Evolutionary conservation across 1,140 invertebrate genomes (phyloP).

Genomic region (Callitettix versicolor): DNA sequence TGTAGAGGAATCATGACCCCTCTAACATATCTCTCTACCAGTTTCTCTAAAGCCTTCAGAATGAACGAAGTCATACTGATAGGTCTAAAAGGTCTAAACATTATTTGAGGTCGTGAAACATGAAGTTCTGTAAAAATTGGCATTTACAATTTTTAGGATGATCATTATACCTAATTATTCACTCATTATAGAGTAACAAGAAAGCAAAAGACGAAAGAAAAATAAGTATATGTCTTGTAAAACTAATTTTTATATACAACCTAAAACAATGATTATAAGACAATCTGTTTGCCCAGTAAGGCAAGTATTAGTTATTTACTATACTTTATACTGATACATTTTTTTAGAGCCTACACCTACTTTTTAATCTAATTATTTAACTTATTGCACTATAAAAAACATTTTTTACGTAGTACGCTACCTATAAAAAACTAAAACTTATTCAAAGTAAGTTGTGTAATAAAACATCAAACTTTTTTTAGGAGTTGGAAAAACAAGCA

Average conservation of each 20-base stretch:
- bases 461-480: too few species aligned
- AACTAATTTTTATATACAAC: background rate
- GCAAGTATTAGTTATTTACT: background rate
- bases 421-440: slow-evolving; percentile 17
- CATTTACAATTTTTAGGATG: background rate
- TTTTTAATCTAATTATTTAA: slow-evolving; percentile 10
- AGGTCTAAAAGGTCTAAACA: too few species aligned
- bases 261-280: too few species aligned
- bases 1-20: too few species aligned
- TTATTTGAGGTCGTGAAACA: background rate
- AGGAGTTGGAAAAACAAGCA: slow-evolving; percentile 82
- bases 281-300: too few species aligned
- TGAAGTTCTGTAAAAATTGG: background rate
- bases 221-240: background rate
- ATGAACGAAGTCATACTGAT: too few species aligned
- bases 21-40: too few species aligned
- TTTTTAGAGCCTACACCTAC: background rate
- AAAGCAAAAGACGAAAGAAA: background rate
- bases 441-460: background rate
- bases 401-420: slow-evolving; percentile 18
- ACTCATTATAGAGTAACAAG: background rate
- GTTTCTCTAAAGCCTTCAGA: too few species aligned
- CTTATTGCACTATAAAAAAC: slow-evolving; percentile 15
- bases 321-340: background rate
- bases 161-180: background rate